phyloP scores from a whole-genome alignment of 2,113 vertebrate species.

The Thunnus maccoyii region DNA sequence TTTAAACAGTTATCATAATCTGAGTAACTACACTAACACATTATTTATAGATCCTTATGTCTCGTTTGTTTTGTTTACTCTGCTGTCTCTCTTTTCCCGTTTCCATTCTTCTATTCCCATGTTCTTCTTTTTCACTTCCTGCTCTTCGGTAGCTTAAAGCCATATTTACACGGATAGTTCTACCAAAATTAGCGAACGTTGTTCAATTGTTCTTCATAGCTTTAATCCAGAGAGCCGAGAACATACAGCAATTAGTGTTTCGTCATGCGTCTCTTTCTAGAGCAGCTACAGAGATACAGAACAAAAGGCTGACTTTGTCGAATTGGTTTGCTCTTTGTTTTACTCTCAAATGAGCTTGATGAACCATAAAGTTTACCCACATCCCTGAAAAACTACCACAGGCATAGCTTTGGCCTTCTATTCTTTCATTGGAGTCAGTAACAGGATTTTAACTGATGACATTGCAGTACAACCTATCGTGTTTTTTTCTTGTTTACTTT shows the following conservation, averaged over 20 bases:
- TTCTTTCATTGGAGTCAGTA: constrained; percentile 27
- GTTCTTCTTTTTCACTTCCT: background rate
- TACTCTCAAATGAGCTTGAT: constrained; percentile 33
- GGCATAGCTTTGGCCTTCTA: background rate
- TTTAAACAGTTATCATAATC: constrained; percentile 50
- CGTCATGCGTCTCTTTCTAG: constrained; percentile 23
- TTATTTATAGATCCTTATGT: constrained; percentile 23
- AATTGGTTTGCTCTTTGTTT: constrained; percentile 52
- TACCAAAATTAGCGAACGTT: background rate
- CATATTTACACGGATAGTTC: background rate
- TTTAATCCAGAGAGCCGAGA: background rate
- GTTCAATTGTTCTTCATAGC: background rate
- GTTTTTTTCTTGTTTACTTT: constrained; percentile 12
- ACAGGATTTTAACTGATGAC: constrained; percentile 32
- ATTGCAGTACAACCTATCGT: constrained; percentile 7
- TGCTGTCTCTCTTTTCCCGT: constrained; percentile 1
- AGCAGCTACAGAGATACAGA: constrained; percentile 28
- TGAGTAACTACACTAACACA: background rate
- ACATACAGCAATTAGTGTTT: constrained; percentile 15
- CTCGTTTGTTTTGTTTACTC: constrained; percentile 30
- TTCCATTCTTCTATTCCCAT: background rate
- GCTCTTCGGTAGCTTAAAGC: background rate
- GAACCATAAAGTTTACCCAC: constrained; percentile 40
- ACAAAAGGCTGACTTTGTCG: constrained; percentile 47
- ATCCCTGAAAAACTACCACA: constrained; percentile 24